phyloP scores from a whole-genome alignment of 2,888 invertebrate species.

The Disparrhopalites patrizii region DNA sequence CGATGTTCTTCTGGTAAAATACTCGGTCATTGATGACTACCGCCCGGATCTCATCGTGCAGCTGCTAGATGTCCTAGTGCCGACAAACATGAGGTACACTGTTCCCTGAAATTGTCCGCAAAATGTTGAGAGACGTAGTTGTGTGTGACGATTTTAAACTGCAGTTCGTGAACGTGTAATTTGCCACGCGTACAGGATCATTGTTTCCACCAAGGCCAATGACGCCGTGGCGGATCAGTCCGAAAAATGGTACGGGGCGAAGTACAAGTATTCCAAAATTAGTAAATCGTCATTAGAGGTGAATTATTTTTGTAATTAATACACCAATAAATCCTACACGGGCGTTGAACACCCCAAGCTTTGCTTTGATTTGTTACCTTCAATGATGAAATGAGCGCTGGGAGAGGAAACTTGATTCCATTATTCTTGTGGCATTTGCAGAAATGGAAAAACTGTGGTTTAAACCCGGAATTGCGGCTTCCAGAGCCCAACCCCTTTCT shows the following conservation, averaged over 20 bases:
- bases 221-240: slow-evolving; percentile 52
- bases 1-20: slow-evolving; percentile 74
- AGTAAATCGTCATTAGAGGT: not conserved
- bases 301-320: slow-evolving; percentile 39
- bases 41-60: slow-evolving; percentile 69
- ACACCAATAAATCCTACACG: too few species aligned
- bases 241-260: not conserved
- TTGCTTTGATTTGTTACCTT: slow-evolving; percentile 68
- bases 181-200: slow-evolving; percentile 55
- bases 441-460: slow-evolving; percentile 59
- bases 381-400: slow-evolving; percentile 59
- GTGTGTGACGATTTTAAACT: not conserved
- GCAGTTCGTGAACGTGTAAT: not conserved
- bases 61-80: slow-evolving; percentile 52
- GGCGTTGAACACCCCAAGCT: too few species aligned
- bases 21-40: slow-evolving; percentile 71
- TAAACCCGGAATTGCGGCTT: slow-evolving; percentile 64
- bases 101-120: not conserved
- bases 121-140: slow-evolving; percentile 30
- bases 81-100: slow-evolving; percentile 39
- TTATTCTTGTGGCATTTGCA: slow-evolving; percentile 56
- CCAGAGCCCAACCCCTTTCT: slow-evolving; percentile 89
- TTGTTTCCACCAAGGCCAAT: slow-evolving; percentile 59
- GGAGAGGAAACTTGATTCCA: slow-evolving; percentile 39
- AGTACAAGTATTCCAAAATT: slow-evolving; percentile 4